These are phyloP conservation scores for Sylvia borin DNA, from an alignment of 2,797 vertebrate genomes.

Conservation along the genomic window DNA sequence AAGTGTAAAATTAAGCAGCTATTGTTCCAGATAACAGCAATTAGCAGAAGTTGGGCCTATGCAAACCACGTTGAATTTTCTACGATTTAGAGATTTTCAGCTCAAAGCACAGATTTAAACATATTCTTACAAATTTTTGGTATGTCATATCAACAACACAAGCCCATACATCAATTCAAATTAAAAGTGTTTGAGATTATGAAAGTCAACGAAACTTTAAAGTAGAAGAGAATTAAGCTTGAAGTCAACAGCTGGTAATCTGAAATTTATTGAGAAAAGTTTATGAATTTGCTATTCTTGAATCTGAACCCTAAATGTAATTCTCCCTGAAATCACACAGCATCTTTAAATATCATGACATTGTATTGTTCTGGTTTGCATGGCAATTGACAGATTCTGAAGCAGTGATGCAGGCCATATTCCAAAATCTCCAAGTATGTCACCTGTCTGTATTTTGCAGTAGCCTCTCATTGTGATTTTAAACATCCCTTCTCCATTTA, in stretches of 20 bases:
- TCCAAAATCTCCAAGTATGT: neutral
- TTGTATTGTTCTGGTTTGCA: neutral
- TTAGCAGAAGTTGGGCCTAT: neutral
- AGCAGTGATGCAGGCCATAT: neutral
- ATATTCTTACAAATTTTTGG: neutral
- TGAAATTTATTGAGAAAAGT: neutral
- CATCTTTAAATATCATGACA: neutral
- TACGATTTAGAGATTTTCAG: neutral
- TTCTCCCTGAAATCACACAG: neutral
- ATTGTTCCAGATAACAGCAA: slow-evolving; percentile 4
- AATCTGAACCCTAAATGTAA: neutral
- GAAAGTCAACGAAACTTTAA: neutral
- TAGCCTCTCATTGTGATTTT: neutral
- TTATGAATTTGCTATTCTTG: neutral
- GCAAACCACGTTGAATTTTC: neutral
- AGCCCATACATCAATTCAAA: neutral
- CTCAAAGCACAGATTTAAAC: neutral
- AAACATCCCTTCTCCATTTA: neutral
- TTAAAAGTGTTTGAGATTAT: neutral
- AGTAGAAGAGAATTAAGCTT: neutral
- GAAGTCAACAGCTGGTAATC: neutral
- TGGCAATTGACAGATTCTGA: neutral
- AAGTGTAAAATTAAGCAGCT: neutral
- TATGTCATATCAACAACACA: neutral
- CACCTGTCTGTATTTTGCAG: neutral